These are phyloP conservation scores for Caenorhabditis brenneri DNA, from an alignment of 1,140 invertebrate species.

Conservation along the genomic window DNA sequence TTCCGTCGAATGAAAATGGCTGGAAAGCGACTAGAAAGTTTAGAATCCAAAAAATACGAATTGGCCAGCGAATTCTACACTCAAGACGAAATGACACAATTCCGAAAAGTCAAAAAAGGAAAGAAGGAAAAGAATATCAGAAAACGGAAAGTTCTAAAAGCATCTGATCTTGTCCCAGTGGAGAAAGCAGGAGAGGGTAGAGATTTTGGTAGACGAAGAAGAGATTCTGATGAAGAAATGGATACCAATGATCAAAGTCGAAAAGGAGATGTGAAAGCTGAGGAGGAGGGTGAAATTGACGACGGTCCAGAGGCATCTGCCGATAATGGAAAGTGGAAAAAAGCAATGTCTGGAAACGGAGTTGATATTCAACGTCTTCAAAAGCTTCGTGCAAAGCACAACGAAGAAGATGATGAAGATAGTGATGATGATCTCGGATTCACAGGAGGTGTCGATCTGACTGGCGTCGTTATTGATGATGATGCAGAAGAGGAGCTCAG, in stretches of 20 bases:
- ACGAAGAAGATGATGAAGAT: conserved; percentile 43
- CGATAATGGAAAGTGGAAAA: conserved; percentile 45
- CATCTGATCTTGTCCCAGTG: conserved; percentile 75
- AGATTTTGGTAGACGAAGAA: conserved; percentile 46
- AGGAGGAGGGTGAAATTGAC: conserved; percentile 43
- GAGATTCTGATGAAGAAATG: conserved; percentile 47
- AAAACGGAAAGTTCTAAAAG: conserved; percentile 73
- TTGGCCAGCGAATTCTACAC: conserved; percentile 88
- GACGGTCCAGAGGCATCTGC: conserved; percentile 75
- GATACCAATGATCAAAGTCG: conserved; percentile 73
- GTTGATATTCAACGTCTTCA: conserved; percentile 51
- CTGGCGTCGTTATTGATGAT: conserved; percentile 78
- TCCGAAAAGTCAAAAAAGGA: conserved; percentile 94
- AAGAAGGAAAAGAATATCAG: conserved; percentile 75
- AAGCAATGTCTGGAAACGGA: conserved; percentile 29
- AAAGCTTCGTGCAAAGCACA: conserved; percentile 21
- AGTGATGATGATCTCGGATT: conserved; percentile 54
- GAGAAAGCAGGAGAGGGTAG: conserved; percentile 61
- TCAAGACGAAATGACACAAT: conserved; percentile 76
- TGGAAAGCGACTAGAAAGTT: conserved; percentile 68
- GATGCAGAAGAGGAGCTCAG: conserved; percentile 81
- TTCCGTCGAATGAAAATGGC: conserved; percentile 73
- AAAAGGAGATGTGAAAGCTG: conserved; percentile 61
- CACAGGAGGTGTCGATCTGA: conserved; percentile 72
- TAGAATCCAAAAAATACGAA: conserved; percentile 76